Conservation (phyloP, 1,140 invertebrate species). For the Tetramorium parvispinum region DNA sequence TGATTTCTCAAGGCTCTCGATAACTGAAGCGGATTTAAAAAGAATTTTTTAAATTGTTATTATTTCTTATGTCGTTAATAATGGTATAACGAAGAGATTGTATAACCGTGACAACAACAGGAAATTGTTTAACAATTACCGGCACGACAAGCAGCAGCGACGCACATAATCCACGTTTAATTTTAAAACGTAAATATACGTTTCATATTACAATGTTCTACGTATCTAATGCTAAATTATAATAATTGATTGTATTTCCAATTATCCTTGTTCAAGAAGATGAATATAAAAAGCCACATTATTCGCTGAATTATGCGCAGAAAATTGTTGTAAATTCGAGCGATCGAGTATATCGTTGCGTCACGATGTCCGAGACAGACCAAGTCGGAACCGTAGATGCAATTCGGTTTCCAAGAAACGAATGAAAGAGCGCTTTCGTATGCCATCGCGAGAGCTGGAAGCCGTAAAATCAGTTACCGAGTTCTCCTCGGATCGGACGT, state of each 20-base stretch:
- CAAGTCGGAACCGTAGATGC: not conserved
- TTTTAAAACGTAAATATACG: not conserved
- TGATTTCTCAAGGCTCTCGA: not conserved
- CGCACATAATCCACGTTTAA: not conserved
- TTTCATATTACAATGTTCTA: not conserved
- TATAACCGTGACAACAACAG: not conserved
- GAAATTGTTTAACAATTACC: not conserved
- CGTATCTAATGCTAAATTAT: not conserved
- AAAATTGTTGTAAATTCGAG: not conserved
- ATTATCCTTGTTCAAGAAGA: not conserved
- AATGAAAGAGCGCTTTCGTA: not conserved
- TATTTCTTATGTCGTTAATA: not conserved
- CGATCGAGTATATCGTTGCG: not conserved
- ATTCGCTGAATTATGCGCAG: not conserved
- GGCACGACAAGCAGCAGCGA: not conserved
- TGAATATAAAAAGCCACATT: not conserved
- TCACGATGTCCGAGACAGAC: not conserved
- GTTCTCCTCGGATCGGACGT: constrained; percentile 58
- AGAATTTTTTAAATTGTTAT: not conserved
- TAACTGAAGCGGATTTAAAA: not conserved
- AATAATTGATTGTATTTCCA: not conserved
- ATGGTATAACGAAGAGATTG: not conserved
- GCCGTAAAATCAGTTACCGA: constrained; percentile 52
- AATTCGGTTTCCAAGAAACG: constrained; percentile 29
- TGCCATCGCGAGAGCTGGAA: constrained; percentile 36